Conservation (phyloP, 1,140 invertebrate species). For the Eriosoma lanigerum region DNA sequence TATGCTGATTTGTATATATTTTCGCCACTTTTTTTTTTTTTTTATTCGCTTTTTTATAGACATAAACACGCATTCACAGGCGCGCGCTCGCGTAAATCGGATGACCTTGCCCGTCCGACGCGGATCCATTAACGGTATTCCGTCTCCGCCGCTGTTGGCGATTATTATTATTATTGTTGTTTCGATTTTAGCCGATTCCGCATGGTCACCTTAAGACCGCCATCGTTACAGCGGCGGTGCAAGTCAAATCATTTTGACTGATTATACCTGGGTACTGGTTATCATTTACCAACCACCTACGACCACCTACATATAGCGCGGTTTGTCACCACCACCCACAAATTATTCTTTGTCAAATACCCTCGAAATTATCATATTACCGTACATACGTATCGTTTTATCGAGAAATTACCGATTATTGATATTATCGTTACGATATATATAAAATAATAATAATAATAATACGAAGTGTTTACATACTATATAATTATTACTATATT, state of each 20-base stretch:
- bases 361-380: neutral
- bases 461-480: no score
- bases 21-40: neutral
- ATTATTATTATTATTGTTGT: conserved; percentile 36
- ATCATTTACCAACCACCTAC: no score
- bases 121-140: conserved; percentile 44
- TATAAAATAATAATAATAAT: no score
- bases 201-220: neutral
- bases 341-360: neutral
- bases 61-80: neutral
- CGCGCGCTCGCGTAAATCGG: neutral
- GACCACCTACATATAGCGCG: no score
- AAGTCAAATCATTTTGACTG: conserved; percentile 27
- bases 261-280: no score
- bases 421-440: no score
- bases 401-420: neutral
- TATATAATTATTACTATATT: no score
- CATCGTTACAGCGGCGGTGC: neutral
- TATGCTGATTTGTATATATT: no score
- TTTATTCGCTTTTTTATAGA: neutral
- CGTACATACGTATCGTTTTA: neutral
- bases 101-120: conserved; percentile 38
- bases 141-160: neutral
- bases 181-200: conserved; percentile 14
- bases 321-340: neutral